Conservation (phyloP, 2,888 invertebrate genomes). For the Tenodera sinensis region DNA sequence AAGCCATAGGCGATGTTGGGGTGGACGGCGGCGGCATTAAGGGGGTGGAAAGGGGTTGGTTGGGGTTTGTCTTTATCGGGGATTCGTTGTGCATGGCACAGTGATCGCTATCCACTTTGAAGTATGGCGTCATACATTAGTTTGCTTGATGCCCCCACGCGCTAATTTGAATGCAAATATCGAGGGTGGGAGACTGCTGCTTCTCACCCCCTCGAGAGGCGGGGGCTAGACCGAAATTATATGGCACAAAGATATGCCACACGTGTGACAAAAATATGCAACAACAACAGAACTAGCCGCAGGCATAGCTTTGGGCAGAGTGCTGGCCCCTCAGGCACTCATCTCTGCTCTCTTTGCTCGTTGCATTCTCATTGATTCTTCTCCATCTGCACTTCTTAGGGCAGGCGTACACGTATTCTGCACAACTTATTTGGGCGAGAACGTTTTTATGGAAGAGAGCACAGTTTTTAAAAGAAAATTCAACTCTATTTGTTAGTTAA, state of each 20-base stretch:
- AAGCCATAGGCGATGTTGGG: not conserved
- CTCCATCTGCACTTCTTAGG: no score
- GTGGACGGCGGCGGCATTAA: not conserved
- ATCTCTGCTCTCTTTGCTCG: no score
- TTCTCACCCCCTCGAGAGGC: not conserved
- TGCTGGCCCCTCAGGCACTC: no score
- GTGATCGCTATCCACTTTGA: conserved; percentile 27
- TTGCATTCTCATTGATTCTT: no score
- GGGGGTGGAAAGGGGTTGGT: not conserved
- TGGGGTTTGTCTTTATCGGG: not conserved
- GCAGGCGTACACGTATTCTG: no score
- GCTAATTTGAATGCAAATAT: conserved; percentile 32
- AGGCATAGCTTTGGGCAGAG: no score
- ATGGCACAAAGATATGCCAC: not conserved
- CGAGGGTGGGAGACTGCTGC: not conserved
- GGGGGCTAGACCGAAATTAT: not conserved
- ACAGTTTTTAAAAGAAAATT: no score
- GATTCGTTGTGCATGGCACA: not conserved
- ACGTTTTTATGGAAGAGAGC: no score
- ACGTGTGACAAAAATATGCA: not conserved
- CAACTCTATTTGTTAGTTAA: no score
- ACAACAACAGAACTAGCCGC: not conserved
- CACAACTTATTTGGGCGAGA: no score
- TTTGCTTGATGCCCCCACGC: conserved; percentile 21
- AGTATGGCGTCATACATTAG: conserved; percentile 28